Conservation (phyloP, 2,797 vertebrate genomes). For the Eulemur albifrons region DNA sequence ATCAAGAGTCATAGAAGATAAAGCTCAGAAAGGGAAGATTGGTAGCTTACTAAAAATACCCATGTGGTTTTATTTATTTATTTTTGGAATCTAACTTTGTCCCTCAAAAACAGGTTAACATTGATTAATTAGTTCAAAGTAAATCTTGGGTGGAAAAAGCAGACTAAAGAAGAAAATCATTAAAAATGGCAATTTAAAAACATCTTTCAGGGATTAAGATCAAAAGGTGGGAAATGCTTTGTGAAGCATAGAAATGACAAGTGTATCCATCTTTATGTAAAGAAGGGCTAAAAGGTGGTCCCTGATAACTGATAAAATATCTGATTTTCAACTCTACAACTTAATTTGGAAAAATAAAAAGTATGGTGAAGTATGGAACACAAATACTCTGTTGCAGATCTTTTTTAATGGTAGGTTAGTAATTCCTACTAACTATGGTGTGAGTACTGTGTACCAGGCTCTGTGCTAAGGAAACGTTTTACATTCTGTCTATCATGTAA, state of each 20-base stretch:
- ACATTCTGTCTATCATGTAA: neutral
- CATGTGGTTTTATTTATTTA: neutral
- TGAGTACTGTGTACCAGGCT: neutral
- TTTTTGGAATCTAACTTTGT: neutral
- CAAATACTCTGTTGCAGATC: neutral
- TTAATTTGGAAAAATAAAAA: constrained; percentile 45
- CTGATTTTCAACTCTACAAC: neutral
- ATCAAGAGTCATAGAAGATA: neutral
- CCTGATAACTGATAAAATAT: neutral
- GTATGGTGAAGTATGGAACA: neutral
- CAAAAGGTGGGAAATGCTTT: neutral
- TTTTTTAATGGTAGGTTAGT: neutral
- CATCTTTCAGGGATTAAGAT: neutral
- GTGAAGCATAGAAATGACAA: neutral
- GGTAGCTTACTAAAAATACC: neutral
- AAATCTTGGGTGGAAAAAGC: neutral
- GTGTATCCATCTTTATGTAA: neutral
- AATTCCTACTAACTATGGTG: neutral
- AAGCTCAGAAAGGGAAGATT: neutral
- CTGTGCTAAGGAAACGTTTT: neutral
- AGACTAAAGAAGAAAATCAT: neutral
- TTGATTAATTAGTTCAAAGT: neutral
- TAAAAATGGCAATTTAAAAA: constrained; percentile 13
- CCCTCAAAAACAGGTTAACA: neutral
- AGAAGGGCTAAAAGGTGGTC: neutral